Conservation (phyloP, 1,140 invertebrate species). For the Neotoxoptera formosana region DNA sequence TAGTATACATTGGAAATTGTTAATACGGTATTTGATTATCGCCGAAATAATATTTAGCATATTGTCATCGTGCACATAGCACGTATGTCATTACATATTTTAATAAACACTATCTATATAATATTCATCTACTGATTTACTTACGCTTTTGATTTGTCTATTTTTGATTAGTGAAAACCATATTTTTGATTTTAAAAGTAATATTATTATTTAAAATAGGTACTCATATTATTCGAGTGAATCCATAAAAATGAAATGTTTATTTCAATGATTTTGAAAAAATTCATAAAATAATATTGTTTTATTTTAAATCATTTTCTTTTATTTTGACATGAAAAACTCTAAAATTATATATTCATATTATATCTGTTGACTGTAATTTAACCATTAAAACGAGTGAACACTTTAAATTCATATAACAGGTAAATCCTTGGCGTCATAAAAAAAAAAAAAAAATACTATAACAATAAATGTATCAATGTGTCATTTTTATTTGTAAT, state of each 20-base stretch:
- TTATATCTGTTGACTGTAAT: neutral
- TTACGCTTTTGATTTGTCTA: neutral
- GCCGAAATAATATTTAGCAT: neutral
- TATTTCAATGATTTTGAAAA: neutral
- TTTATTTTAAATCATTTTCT: neutral
- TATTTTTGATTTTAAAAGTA: neutral
- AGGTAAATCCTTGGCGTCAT: neutral
- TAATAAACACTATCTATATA: neutral
- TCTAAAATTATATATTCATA: neutral
- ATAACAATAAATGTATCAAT: slow-evolving; percentile 5
- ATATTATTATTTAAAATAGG: neutral
- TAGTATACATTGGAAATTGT: neutral
- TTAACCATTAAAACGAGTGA: slow-evolving; percentile 1
- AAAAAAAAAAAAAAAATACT: neutral
- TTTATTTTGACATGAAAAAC: neutral
- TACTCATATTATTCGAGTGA: neutral
- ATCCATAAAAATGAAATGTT: neutral
- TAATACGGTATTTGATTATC: neutral
- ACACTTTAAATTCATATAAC: neutral
- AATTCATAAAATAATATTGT: neutral
- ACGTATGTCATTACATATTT: neutral
- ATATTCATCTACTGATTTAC: neutral
- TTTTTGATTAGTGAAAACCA: neutral
- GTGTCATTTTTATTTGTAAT: neutral
- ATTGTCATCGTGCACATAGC: neutral